Conservation (phyloP, 2,888 invertebrate species). For the Drosophila nr. fundita region DNA sequence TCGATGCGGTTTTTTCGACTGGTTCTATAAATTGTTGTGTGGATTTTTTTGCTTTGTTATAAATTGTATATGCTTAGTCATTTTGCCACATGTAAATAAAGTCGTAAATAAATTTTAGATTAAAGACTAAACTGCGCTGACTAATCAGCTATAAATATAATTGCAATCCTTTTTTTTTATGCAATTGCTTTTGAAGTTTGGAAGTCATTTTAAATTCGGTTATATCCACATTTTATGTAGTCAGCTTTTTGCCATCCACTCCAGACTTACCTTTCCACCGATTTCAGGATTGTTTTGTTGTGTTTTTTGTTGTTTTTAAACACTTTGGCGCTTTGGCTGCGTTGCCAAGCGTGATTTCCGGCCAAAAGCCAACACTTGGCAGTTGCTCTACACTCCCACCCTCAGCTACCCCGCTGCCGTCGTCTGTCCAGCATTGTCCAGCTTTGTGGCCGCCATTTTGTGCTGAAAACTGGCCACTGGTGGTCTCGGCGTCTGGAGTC, state of each 20-base stretch:
- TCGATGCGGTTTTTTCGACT: not conserved
- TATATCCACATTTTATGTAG: not conserved
- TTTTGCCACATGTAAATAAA: not conserved
- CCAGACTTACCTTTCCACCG: not conserved
- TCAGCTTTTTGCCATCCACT: constrained; percentile 7
- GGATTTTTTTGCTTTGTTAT: not conserved
- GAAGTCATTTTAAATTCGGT: not conserved
- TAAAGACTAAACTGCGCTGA: not conserved
- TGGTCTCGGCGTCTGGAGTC: constrained; percentile 10
- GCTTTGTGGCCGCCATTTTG: constrained; percentile 49
- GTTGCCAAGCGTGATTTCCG: constrained; percentile 72
- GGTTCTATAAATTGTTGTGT: not conserved
- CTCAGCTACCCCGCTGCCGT: not conserved
- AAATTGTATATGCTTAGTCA: not conserved
- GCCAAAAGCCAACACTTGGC: constrained; percentile 57
- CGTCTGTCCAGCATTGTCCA: constrained; percentile 14
- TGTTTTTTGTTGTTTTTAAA: constrained; percentile 43
- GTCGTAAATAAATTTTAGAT: not conserved
- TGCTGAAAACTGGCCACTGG: constrained; percentile 15
- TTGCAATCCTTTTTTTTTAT: not conserved
- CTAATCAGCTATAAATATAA: not conserved
- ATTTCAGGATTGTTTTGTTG: constrained; percentile 12
- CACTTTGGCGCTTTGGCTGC: constrained; percentile 55
- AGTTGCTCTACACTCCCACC: not conserved
- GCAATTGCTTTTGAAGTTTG: not conserved